Evolutionary conservation across 2,888 invertebrate species (phyloP), one percentile per base, ranked within the genome.

Genomic region (Esperia sulphurella): DNA sequence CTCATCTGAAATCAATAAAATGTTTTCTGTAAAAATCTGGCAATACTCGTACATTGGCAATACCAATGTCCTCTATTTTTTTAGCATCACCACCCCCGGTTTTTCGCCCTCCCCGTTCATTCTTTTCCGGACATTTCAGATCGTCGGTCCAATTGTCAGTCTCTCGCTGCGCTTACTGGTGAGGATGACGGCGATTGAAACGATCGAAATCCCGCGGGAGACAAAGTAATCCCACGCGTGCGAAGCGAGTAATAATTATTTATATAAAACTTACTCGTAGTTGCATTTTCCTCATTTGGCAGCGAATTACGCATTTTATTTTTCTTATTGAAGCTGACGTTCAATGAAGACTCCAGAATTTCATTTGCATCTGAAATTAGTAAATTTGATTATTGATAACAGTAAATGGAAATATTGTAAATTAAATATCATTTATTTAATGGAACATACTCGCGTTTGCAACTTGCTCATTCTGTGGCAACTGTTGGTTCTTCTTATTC

Each of bases 301-400:
- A 47, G 46, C 13, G 61, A 59, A 41, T 57, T 63, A 9, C 51
- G 57, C 13, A 60, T 62, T 41, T 61, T 60, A 28, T 63, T 56
- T 47, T 68, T 62, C 49, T 59, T 60, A 31, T 59, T 58, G 46
- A 41, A 55, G 8, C 14, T 46, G 43, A 51, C 13, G 13, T n/a
- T 28, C 9, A 6, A 2, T n/a, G 10, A 9, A 45, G 21, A 8
- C 8, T 39, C 45, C 9, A 9, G 37, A 44, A 44, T 28, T 39
- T 13, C 14, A 12, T 9, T 10, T 39, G 21, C n/a, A 45, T 14
- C 39, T 45, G 29, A 45, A 43, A 43, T 43, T 21, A 5, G 21
- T 5, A 21, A 21, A 21, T 21, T 21, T 21, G 21, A 21, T 21
- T 21, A 21, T 21, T 21, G 5, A 5, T 2, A 21, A 2, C 5